A percentile compares a stretch with the other conserved stretches of the same genome.
phyloP scores from a whole-genome alignment of 2,797 vertebrate genomes.

The Fistularia commersonii region DNA sequence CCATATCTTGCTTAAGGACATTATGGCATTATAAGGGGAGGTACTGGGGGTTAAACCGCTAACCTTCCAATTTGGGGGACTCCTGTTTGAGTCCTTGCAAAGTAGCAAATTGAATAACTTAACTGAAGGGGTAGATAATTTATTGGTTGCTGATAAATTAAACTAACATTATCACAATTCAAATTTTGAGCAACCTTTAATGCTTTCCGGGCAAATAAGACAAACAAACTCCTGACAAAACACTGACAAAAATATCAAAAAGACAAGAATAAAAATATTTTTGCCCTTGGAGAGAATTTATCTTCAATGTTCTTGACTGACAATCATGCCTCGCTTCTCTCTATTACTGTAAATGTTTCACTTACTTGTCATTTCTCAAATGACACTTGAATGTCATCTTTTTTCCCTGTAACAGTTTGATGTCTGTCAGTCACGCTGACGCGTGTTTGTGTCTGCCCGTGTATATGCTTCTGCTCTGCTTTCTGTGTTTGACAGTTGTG shows the following conservation, averaged over 20 bases:
- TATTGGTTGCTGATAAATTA: too few species aligned
- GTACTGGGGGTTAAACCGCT: too few species aligned
- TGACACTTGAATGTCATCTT: constrained; percentile 39
- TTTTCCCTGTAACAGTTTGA: constrained; percentile 36
- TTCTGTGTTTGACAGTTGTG: constrained; percentile 5
- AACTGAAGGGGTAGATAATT: too few species aligned
- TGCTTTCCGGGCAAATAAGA: constrained; percentile 2
- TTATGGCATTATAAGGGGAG: too few species aligned
- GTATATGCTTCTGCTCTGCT: neutral
- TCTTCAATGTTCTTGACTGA: constrained; percentile 27
- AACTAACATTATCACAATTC: too few species aligned
- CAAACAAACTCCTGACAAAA: neutral
- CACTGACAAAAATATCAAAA: neutral
- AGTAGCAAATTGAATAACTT: too few species aligned
- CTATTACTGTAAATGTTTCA: constrained; percentile 39
- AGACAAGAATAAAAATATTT: constrained; percentile 17
- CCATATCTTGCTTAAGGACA: too few species aligned
- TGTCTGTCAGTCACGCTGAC: constrained; percentile 35
- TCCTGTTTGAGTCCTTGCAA: too few species aligned
- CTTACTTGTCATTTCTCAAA: constrained; percentile 42
- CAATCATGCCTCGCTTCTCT: constrained; percentile 12
- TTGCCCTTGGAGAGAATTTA: constrained; percentile 7
- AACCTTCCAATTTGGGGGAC: too few species aligned
- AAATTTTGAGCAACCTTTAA: neutral
- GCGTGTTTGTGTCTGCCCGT: constrained; percentile 4